Percentiles rank a stretch among this genome's conserved stretches.
Evolutionary conservation across 92 coral and sea anemone genomes (phyloP).

Genomic region (Phymanthus crucifer): DNA sequence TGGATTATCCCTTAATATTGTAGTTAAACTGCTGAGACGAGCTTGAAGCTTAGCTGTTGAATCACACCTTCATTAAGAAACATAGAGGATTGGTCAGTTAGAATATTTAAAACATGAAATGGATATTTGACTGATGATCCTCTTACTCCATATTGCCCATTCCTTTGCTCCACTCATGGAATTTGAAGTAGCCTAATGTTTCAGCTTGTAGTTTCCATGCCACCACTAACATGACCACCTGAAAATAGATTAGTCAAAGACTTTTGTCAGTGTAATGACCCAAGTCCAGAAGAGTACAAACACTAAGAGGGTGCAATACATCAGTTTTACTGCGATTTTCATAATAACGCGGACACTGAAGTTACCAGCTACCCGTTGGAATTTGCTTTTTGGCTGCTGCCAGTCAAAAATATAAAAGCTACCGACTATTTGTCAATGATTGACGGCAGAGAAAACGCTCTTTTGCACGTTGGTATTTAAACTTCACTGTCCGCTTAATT

Average conservation of each 20-base stretch:
- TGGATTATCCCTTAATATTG: slow-evolving; percentile 64
- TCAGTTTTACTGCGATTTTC: no score
- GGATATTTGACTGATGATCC: background rate
- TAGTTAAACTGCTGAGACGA: slow-evolving; percentile 65
- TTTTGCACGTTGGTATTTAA: no score
- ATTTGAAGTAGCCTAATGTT: slow-evolving; percentile 85
- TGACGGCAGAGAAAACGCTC: no score
- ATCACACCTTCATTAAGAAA: slow-evolving; percentile 59
- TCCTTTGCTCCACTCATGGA: slow-evolving; percentile 86
- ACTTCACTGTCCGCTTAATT: no score
- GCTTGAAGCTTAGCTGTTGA: slow-evolving; percentile 89
- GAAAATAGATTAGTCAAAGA: background rate
- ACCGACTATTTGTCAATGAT: no score
- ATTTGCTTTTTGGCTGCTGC: no score
- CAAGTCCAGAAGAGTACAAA: no score
- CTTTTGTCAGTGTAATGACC: background rate
- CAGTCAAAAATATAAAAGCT: no score
- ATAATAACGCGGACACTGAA: no score
- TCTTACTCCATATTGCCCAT: slow-evolving; percentile 88
- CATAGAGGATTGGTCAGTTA: background rate
- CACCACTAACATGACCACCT: slow-evolving; percentile 87
- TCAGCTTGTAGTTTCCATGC: slow-evolving; percentile 93
- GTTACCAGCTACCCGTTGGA: no score
- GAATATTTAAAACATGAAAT: background rate
- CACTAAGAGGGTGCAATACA: no score